Evolutionary conservation across 2,888 invertebrate species (phyloP), one percentile per base, ranked within the genome.

Genomic region (Heliconius hortense): DNA sequence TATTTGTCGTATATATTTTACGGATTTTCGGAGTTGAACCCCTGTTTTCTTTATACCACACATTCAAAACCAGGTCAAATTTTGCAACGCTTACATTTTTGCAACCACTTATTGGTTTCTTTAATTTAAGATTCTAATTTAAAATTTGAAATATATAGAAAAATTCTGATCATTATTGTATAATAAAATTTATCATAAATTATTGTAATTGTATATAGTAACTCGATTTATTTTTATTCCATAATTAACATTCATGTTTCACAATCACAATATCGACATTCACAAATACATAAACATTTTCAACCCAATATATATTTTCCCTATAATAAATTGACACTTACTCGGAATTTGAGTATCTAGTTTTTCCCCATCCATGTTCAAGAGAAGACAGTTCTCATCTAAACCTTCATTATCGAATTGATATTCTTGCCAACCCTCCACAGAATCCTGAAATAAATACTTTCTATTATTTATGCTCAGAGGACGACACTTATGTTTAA

Each of bases 401-500:
- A 93, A 82, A 0, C 84, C 88, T 79, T 94, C 94, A 21, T 86
- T 89, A 59, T 94, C 94, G 11, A 93, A 76, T 59, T 89, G 90
- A 79, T 91, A 90, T 78, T 94, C 93, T 74, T 92, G 91, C 91
- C 93, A 93, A 13, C 92, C 93, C 82, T 94, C 94, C 10, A 90
- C 90, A 0, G 92, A 93, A 77, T 94, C 94, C 94, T 94, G 67
- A 10, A 28, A 53, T 53, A 48, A 48, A 48, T 48, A 48, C 18
- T 48, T 18, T 0, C 1, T 18, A 48, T 48, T 48, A 48, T 48
- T 18, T 48, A 48, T 18, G 43, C 2, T 48, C 43, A 18, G 18
- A 48, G 18, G 18, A 18, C 5, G 43, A 43, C 31, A 3, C 0
- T 48, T 18, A 48, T 48, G 15, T 5, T 48, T 48, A 48, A 1